phyloP scores from a whole-genome alignment of 2,888 invertebrate species.

The Trichacis sp. region DNA sequence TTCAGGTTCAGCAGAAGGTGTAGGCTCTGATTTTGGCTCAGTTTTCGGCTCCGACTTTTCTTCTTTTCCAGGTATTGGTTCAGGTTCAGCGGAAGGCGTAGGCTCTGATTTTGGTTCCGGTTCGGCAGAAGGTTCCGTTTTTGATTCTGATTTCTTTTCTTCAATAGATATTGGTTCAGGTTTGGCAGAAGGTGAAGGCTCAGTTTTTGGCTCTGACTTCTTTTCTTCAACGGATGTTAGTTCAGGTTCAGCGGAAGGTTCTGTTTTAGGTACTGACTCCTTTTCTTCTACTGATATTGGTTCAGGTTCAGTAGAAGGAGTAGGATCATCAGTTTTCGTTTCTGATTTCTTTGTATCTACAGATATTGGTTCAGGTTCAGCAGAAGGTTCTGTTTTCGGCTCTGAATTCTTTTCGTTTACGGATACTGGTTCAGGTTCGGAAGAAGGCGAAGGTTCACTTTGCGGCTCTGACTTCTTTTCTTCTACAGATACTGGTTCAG shows the following conservation, averaged over 20 bases:
- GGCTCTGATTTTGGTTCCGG: slow-evolving; percentile 54
- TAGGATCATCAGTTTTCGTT: slow-evolving; percentile 46
- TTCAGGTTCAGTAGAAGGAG: slow-evolving; percentile 13
- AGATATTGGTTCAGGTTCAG: slow-evolving; percentile 52
- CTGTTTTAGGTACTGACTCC: slow-evolving; percentile 2
- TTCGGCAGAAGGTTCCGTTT: slow-evolving; percentile 44
- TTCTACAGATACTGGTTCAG: no score
- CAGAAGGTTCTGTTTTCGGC: slow-evolving; percentile 46
- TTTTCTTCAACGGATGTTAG: slow-evolving; percentile 24
- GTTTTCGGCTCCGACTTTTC: slow-evolving; percentile 37
- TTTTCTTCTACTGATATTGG: neutral
- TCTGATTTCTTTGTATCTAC: no score
- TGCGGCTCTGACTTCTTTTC: no score
- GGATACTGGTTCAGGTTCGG: slow-evolving; percentile 48
- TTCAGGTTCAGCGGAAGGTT: slow-evolving; percentile 42
- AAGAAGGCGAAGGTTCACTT: slow-evolving; percentile 35
- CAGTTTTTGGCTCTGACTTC: slow-evolving; percentile 28
- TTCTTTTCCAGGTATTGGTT: slow-evolving; percentile 26
- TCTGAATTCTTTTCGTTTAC: no score
- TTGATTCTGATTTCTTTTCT: slow-evolving; percentile 34
- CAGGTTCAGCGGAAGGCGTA: slow-evolving; percentile 49
- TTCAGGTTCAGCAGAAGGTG: slow-evolving; percentile 30
- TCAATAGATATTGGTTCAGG: slow-evolving; percentile 60
- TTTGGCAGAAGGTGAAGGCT: slow-evolving; percentile 32
- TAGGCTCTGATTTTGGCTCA: slow-evolving; percentile 25